Conservation (phyloP, 2,113 vertebrate genomes). For the Falcunculus frontatus region DNA sequence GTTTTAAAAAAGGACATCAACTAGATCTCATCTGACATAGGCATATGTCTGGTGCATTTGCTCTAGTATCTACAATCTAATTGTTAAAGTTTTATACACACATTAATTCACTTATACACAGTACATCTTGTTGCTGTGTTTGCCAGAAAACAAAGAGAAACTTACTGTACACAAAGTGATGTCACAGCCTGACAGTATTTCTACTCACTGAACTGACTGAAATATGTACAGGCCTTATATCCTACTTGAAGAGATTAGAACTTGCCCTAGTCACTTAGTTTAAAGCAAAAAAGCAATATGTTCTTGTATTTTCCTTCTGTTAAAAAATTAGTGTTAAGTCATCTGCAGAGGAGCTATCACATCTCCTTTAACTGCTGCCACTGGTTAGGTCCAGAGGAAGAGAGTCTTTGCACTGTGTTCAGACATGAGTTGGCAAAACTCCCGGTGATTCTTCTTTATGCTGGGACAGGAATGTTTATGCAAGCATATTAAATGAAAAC, state of each 20-base stretch:
- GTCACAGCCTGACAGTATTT: neutral
- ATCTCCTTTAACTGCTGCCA: neutral
- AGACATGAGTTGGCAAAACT: neutral
- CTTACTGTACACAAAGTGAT: neutral
- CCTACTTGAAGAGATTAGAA: neutral
- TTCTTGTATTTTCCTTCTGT: neutral
- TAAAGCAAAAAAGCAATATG: neutral
- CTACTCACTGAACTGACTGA: neutral
- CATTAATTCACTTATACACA: neutral
- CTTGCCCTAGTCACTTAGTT: neutral
- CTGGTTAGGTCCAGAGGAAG: neutral
- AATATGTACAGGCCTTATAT: neutral
- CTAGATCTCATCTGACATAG: neutral
- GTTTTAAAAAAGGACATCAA: neutral
- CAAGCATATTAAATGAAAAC: neutral
- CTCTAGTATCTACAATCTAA: neutral
- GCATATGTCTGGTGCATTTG: neutral
- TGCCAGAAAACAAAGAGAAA: neutral
- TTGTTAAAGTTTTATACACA: neutral
- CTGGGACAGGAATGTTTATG: neutral
- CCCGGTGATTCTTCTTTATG: neutral
- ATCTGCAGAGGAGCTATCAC: neutral
- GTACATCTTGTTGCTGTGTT: neutral
- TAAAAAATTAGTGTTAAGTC: neutral
- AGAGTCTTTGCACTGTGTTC: neutral